Evolutionary conservation across 2,888 invertebrate genomes (phyloP).

Genomic region (Plemyria rubiginata): DNA sequence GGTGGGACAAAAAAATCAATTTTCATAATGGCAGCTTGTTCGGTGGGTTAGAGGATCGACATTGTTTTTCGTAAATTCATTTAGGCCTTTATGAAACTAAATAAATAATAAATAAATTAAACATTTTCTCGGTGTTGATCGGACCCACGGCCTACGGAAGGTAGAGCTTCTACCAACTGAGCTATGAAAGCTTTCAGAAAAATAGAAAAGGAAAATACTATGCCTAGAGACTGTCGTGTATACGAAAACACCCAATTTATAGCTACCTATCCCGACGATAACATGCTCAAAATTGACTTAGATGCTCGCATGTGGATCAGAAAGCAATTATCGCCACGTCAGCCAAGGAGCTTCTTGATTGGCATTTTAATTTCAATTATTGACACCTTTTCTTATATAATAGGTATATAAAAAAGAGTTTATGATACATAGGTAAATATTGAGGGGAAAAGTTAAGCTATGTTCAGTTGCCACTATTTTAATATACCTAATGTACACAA

Average conservation of each 20-base stretch:
- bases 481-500: too few relatives aligned
- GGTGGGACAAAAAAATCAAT: constrained; percentile 45
- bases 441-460: neutral
- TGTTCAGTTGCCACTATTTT: neutral
- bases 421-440: neutral
- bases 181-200: too few relatives aligned
- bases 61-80: constrained; percentile 4
- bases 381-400: constrained; percentile 12
- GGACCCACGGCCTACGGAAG: too few relatives aligned
- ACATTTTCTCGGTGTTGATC: too few relatives aligned
- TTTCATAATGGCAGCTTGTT: constrained; percentile 36
- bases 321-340: constrained; percentile 28
- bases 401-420: neutral
- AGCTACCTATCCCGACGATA: constrained; percentile 8
- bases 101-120: too few relatives aligned
- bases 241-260: constrained; percentile 6
- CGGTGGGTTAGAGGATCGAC: constrained; percentile 8
- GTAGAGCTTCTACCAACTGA: too few relatives aligned
- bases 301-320: constrained; percentile 23
- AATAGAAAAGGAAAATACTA: neutral
- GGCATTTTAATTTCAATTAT: constrained; percentile 29
- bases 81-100: neutral
- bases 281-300: constrained; percentile 24
- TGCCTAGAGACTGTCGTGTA: neutral
- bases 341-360: constrained; percentile 17